Base-by-base conservation (phyloP, 2,113 vertebrate species). In the Antidorcas marsupialis region DNA sequence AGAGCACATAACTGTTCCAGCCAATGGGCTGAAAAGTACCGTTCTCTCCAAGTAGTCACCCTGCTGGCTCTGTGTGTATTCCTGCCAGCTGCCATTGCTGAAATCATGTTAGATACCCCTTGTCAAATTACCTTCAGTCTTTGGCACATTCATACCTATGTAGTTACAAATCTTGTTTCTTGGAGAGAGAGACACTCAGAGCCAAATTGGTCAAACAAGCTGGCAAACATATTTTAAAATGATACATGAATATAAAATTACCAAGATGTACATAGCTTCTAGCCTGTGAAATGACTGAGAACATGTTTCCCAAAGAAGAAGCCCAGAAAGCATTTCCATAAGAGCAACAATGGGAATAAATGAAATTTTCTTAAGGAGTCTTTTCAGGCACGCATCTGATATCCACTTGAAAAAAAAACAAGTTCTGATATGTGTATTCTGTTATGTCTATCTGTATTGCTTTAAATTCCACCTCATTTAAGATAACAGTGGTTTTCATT, bases 391-490 rank as follows among this genome's bases (percentile, higher is more conserved):
- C 64, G 28, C 19, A 71, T 45, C 92, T 81, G n/a, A 87, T 64
- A 84, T 33, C 85, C 36, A 82, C 36, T 52, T 90, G 27, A 89
- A 43, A 89, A 64, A 67, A 71, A 17, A 84, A 71, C 50, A 52
- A 52, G 25, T 94, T 96, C 84, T 84, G 33, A n/a, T 64, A 71
- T 17, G 33, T 62, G 15, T 50, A 71, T 27, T 89, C 25, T 71
- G 19, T 92, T 27, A 82, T 9, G 14, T 60, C 5, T 84, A 12
- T 53, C 67, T 82, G 33, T 60, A 27, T 87, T 33, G 81, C 64
- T 97, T 98, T 89, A 78, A 89, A 91, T 83, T 59, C 17, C 60
- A 33, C 23, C 28, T 62, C 14, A 43, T 94, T 96, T 82, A 67
- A 78, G 30, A 17, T n/a, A 86, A 87, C 55, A 55, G 2, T 89